These are phyloP conservation scores for Heterotilapia buettikoferi DNA, from an alignment of 2,113 vertebrate species.

Conservation along the genomic window DNA sequence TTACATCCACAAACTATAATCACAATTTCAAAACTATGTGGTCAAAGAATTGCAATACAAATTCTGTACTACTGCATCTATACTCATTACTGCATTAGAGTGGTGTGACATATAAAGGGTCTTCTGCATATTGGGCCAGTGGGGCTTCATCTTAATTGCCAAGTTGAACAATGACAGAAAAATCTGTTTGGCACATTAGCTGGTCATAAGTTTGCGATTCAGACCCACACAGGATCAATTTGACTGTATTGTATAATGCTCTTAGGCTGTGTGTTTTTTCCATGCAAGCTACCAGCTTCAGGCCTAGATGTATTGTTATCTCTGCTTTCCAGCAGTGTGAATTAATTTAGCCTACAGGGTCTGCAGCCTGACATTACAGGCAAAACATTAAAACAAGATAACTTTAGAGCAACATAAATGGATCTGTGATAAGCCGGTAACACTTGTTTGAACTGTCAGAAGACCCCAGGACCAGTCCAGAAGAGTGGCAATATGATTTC, in stretches of 20 bases:
- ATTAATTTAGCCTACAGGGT: neutral
- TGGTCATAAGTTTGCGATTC: neutral
- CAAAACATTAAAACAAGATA: neutral
- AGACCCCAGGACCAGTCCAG: neutral
- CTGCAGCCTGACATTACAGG: neutral
- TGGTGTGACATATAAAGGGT: fast-evolving
- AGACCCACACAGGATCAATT: neutral
- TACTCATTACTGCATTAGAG: neutral
- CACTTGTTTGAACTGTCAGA: neutral
- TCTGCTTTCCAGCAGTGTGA: neutral
- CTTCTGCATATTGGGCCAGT: fast-evolving
- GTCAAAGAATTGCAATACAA: neutral
- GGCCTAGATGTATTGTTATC: neutral
- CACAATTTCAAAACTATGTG: neutral
- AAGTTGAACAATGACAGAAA: neutral
- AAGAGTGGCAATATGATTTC: fast-evolving
- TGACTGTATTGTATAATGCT: neutral
- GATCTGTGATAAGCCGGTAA: neutral
- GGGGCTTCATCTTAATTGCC: fast-evolving
- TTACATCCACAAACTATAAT: neutral
- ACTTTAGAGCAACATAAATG: neutral
- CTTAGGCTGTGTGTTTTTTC: neutral
- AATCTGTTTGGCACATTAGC: neutral
- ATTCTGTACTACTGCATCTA: fast-evolving
- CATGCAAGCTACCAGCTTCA: neutral